Conservation (phyloP, 2,797 vertebrate species). For the Florisuga fusca region DNA sequence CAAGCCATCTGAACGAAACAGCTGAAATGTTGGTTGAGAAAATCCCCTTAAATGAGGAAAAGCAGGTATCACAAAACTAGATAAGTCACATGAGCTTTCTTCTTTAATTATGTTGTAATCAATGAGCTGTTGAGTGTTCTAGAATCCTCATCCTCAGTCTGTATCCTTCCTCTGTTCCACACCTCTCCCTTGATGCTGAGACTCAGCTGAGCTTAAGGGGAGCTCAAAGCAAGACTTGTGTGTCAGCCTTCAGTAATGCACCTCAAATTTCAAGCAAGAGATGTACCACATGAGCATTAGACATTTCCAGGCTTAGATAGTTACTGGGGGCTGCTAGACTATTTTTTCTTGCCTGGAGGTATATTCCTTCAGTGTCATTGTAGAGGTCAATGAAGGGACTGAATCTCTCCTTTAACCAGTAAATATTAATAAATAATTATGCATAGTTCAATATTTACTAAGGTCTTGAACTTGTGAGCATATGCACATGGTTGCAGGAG, state of each 20-base stretch:
- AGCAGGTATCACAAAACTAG: background rate
- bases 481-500: background rate
- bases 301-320: background rate
- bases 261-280: background rate
- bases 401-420: background rate
- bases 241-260: background rate
- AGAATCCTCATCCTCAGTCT: no score
- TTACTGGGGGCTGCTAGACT: background rate
- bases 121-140: background rate
- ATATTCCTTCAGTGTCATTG: background rate
- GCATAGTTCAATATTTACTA: background rate
- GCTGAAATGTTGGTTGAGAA: background rate
- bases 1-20: background rate
- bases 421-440: background rate
- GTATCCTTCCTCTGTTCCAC: background rate
- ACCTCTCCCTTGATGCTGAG: background rate
- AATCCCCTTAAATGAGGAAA: background rate
- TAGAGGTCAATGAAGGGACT: background rate
- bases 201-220: background rate
- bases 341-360: background rate
- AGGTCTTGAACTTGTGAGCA: background rate
- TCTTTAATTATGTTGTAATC: background rate
- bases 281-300: background rate
- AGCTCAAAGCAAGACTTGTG: rapidly evolving
- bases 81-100: background rate